Conservation (phyloP, 2,113 vertebrate genomes). For the Oncorhynchus nerka region DNA sequence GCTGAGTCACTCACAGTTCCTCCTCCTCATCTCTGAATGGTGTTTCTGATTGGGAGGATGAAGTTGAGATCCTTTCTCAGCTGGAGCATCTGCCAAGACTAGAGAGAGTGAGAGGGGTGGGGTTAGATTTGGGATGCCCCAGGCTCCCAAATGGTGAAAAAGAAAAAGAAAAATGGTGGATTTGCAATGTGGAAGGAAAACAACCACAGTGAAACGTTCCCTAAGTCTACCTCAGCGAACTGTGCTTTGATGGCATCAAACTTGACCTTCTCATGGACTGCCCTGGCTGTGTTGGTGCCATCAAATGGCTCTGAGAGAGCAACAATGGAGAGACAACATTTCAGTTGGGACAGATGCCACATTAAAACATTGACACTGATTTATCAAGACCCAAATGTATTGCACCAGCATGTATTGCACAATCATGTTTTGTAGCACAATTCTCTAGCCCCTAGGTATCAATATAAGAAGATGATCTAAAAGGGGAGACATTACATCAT, state of each 20-base stretch:
- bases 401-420: too few species aligned
- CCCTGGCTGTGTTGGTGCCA: slow-evolving; percentile 91
- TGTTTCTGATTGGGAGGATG: slow-evolving; percentile 79
- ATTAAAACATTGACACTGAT: too few species aligned
- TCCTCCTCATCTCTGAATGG: slow-evolving; percentile 66
- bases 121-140: background rate
- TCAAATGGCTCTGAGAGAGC: slow-evolving; percentile 92
- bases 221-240: slow-evolving; percentile 81
- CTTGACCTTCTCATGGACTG: slow-evolving; percentile 89
- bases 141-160: too few species aligned
- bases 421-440: too few species aligned
- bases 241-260: slow-evolving; percentile 84
- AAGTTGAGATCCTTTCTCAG: slow-evolving; percentile 82
- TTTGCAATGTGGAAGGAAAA: background rate
- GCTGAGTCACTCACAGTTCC: slow-evolving; percentile 24
- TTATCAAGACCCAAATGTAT: too few species aligned
- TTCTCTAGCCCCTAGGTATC: too few species aligned
- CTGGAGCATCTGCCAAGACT: slow-evolving; percentile 81
- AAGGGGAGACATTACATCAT: too few species aligned
- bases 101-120: slow-evolving; percentile 42
- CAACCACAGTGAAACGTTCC: background rate
- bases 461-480: too few species aligned
- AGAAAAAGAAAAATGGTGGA: background rate
- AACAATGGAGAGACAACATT: slow-evolving; percentile 40
- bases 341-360: background rate